These are phyloP conservation scores for Strongylocentrotus purpuratus DNA, from an alignment of 35 echinoderm and acorn worm species.

Conservation along the genomic window DNA sequence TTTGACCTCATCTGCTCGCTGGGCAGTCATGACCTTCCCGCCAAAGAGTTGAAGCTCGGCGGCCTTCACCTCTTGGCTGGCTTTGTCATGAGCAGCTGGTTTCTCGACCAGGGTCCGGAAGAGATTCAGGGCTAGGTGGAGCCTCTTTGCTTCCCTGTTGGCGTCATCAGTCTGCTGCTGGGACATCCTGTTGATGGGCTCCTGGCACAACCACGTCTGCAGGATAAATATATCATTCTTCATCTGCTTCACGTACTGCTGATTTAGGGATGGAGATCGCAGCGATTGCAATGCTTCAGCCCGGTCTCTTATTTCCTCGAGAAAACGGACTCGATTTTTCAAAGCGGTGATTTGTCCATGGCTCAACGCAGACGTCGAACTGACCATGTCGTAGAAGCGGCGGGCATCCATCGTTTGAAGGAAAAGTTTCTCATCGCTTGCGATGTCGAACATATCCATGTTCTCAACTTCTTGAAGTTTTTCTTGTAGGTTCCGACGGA, in stretches of 20 bases:
- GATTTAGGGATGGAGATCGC: background rate
- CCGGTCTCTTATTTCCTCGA: background rate
- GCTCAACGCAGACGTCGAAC: background rate
- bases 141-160: background rate
- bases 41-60: background rate
- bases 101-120: background rate
- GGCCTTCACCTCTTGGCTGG: background rate
- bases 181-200: slow-evolving; percentile 12
- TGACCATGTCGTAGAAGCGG: background rate
- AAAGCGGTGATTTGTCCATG: background rate
- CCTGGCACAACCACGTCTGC: background rate
- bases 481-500: background rate
- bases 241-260: background rate
- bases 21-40: background rate
- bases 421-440: background rate
- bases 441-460: background rate
- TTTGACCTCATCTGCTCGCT: background rate
- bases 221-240: background rate
- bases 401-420: background rate
- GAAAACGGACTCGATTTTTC: background rate
- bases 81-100: background rate
- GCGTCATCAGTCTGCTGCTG: background rate
- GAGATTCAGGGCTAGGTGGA: background rate
- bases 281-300: background rate
- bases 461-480: background rate